Base-by-base conservation (phyloP, 2,888 invertebrate species). In the Clivina fossor region DNA sequence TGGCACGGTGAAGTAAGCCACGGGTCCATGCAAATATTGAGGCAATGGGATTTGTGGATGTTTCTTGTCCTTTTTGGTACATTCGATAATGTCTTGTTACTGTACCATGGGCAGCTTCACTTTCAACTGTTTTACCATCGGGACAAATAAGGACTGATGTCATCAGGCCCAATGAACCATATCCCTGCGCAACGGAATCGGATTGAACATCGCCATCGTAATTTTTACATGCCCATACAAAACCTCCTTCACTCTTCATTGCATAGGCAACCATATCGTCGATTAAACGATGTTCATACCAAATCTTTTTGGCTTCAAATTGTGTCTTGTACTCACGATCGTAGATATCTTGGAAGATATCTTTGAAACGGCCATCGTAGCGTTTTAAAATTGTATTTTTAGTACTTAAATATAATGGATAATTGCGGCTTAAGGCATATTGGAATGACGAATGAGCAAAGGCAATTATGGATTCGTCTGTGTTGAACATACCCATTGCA, bases 141-240 rank as follows among this genome's bases (percentile, higher is more conserved):
- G 98, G 98, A 69, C 95, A 96, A 51, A 98, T 75, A 33, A 99
- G 79, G 1, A 99, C 98, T 9, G 95, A 96, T 0, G 98, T 99
- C 99, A 99, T 99, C 64, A 99, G 80, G 63, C 98, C 98, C 56
- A 98, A 78, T 1, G 96, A 97, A 9, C 98, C 93, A 65, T 88
- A 93, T 24, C 96, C 97, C 76, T 99, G 98, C 57, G 98, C 98
- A 20, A 99, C 93, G 0, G 95, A 92, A 74, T 99, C 98, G 0
- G 95, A 96, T 74, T 99, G 98, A 0, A 99, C 98, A 75, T 99
- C 98, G 33, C 98, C 98, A 69, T 99, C 98, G 71, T 99, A 99
- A 75, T 99, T 99, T 74, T 99, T 99, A 75, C 98, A 99, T 5
- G 98, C 96, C 98, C 98, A 99, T 0, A 99, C 96, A 73, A 98